Percentiles rank a stretch among this genome's conserved stretches.
Evolutionary conservation across 2,797 vertebrate species (phyloP).

Genomic region (Loris lydekkerianus): DNA sequence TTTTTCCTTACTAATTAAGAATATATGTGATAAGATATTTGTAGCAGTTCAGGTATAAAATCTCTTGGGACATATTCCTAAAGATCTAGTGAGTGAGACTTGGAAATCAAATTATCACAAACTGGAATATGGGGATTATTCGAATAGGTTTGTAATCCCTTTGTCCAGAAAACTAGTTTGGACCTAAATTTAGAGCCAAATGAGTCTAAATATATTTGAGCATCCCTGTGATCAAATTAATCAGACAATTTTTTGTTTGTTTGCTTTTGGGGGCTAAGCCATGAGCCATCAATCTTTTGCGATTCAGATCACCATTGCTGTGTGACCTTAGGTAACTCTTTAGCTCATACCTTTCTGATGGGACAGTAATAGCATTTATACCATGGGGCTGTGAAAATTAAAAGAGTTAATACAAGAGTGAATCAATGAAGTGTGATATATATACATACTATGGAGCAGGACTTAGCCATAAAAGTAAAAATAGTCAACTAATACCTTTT

Average conservation of each 20-base stretch:
- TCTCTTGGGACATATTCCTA: not conserved
- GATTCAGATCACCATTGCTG: not conserved
- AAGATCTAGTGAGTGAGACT: not conserved
- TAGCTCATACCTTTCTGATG: not conserved
- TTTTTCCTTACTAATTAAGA: constrained; percentile 30
- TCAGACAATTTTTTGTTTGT: not conserved
- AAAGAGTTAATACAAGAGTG: not conserved
- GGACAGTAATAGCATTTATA: not conserved
- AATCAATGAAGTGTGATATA: no score
- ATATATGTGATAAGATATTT: not conserved
- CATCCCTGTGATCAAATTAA: not conserved
- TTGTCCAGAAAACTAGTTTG: not conserved
- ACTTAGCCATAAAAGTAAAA: no score
- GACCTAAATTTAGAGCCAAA: not conserved
- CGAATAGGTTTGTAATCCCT: not conserved
- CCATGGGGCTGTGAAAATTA: not conserved
- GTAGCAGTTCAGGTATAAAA: not conserved
- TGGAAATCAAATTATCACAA: constrained; percentile 28
- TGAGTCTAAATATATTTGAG: not conserved
- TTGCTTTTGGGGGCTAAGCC: not conserved
- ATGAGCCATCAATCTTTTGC: not conserved
- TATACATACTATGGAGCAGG: no score
- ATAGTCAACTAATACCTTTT: no score
- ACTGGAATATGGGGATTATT: not conserved
- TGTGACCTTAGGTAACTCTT: not conserved